These are phyloP conservation scores for Agrotis puta DNA, from an alignment of 2,888 invertebrate genomes.

Conservation along the genomic window DNA sequence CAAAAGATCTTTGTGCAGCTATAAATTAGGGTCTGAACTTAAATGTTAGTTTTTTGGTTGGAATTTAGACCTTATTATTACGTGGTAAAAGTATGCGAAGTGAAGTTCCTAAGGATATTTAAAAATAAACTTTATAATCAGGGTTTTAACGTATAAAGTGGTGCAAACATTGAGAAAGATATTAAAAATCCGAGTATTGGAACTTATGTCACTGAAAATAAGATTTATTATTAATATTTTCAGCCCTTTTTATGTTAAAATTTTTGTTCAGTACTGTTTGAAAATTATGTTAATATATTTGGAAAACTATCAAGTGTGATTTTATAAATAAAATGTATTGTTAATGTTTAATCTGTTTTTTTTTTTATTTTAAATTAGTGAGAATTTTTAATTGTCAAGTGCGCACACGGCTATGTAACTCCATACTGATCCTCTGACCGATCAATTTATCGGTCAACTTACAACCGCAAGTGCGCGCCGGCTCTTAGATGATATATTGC, in stretches of 20 bases:
- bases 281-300: slow-evolving; percentile 4
- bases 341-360: neutral
- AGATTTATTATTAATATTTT: neutral
- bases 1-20: neutral
- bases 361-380: too few relatives aligned
- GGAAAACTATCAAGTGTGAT: neutral
- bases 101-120: neutral
- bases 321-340: slow-evolving; percentile 9
- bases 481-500: too few relatives aligned
- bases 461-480: too few relatives aligned
- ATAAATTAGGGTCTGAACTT: slow-evolving; percentile 2
- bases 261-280: slow-evolving; percentile 1
- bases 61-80: neutral
- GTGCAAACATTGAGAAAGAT: neutral
- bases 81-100: neutral
- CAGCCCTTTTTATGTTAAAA: neutral
- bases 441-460: too few relatives aligned
- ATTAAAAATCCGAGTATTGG: neutral
- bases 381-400: too few relatives aligned
- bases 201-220: neutral
- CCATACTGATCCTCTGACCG: too few relatives aligned
- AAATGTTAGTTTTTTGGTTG: neutral
- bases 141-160: neutral
- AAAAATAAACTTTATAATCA: neutral
- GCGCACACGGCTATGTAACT: too few relatives aligned